phyloP scores from a whole-genome alignment of 2,888 invertebrate species.

The Luperina nickerlii region DNA sequence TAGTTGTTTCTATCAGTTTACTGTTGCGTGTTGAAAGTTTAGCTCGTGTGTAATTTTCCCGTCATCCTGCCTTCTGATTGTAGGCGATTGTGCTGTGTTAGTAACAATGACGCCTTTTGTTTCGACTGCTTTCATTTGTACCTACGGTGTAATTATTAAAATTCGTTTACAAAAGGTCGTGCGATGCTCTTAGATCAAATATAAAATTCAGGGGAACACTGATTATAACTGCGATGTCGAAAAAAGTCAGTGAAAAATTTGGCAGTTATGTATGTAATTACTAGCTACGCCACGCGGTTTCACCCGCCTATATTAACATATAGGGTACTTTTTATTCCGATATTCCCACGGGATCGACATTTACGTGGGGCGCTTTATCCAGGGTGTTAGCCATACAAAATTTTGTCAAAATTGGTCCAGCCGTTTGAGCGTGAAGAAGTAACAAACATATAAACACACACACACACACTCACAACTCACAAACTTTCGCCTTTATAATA shows the following conservation, averaged over 20 bases:
- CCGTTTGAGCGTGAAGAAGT: too few species aligned
- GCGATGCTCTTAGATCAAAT: slow-evolving; percentile 31
- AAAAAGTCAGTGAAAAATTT: slow-evolving; percentile 57
- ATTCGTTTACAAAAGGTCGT: slow-evolving; percentile 25
- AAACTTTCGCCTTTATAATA: too few species aligned
- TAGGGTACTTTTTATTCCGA: too few species aligned
- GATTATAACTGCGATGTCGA: slow-evolving; percentile 36
- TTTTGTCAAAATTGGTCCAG: too few species aligned
- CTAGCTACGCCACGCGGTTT: too few species aligned
- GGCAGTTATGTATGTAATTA: slow-evolving; percentile 9
- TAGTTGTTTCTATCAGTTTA: slow-evolving; percentile 64
- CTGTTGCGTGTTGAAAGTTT: slow-evolving; percentile 78
- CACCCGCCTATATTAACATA: too few species aligned
- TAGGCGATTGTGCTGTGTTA: slow-evolving; percentile 66
- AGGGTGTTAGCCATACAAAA: too few species aligned
- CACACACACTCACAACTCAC: too few species aligned
- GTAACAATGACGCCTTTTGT: slow-evolving; percentile 64
- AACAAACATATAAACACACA: too few species aligned
- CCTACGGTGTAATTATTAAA: slow-evolving; percentile 36
- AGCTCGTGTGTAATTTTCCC: slow-evolving; percentile 78
- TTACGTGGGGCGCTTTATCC: too few species aligned
- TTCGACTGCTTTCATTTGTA: slow-evolving; percentile 46
- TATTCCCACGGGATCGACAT: too few species aligned
- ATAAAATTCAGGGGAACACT: slow-evolving; percentile 32
- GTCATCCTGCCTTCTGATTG: slow-evolving; percentile 75